Percentiles rank a stretch among this genome's conserved stretches.
These are phyloP conservation scores for Laupala kohalensis DNA, from an alignment of 1,140 invertebrate genomes.

Conservation along the genomic window DNA sequence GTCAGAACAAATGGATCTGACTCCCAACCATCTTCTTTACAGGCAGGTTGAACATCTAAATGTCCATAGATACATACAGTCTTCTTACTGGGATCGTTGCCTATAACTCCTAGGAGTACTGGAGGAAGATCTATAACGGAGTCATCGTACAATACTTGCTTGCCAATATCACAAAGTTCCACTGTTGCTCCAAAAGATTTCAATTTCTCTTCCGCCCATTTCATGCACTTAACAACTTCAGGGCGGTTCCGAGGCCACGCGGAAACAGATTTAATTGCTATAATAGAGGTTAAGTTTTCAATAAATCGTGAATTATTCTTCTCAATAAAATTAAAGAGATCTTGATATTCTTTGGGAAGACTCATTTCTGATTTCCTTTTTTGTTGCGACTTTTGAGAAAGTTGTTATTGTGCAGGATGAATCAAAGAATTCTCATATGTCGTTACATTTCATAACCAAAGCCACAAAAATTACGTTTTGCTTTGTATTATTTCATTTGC, in stretches of 20 bases:
- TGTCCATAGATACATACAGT: slow-evolving; percentile 52
- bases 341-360: too few relatives aligned
- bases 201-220: slow-evolving; percentile 31
- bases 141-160: slow-evolving; percentile 34
- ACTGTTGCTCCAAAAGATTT: slow-evolving; percentile 36
- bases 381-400: too few relatives aligned
- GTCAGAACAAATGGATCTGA: slow-evolving; percentile 25
- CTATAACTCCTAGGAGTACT: slow-evolving; percentile 39
- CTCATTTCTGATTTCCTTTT: too few relatives aligned
- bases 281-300: too few relatives aligned
- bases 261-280: slow-evolving; percentile 1
- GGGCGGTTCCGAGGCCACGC: neutral
- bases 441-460: too few relatives aligned
- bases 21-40: slow-evolving; percentile 19
- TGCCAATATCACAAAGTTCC: slow-evolving; percentile 38
- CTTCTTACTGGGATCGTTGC: slow-evolving; percentile 36
- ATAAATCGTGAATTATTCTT: too few relatives aligned
- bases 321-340: too few relatives aligned
- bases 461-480: too few relatives aligned
- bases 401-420: too few relatives aligned
- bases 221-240: slow-evolving; percentile 10
- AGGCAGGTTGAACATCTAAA: slow-evolving; percentile 49
- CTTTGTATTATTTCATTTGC: too few relatives aligned
- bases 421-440: too few relatives aligned
- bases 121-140: slow-evolving; percentile 36